Evolutionary conservation across 2,797 vertebrate genomes (phyloP), one percentile per base, ranked within the genome.

Genomic region (Gymnothorax javanicus): DNA sequence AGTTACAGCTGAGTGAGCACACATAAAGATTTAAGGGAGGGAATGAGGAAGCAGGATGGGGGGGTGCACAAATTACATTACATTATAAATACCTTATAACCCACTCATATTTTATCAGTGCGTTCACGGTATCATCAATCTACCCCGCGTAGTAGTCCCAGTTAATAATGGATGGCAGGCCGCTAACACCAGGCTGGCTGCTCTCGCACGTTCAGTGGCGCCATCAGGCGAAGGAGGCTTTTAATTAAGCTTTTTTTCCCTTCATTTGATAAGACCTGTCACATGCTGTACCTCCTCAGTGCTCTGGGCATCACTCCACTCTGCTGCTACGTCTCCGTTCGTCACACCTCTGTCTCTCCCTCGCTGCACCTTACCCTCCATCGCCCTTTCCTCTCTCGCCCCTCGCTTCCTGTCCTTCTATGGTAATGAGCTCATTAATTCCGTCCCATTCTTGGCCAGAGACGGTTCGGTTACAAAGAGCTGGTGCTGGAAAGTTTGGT

Each of bases 11-110:
- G 75, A 79, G 50, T 79, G 75, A 54, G 43, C 82, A 59, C 82
- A 27, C 56, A 59, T 57, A 54, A 82, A 82, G 54, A 58, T 58
- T 82, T 82, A 59, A 83, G 33, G 27, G 57, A 1, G 54, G 60
- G 60, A 62, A 20, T 62, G 60, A 17, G 60, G 13, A 62, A n/a
- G 20, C 25, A 7, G 56, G 58, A 9, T 4, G 25, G 13, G 25
- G 25, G 23, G 82, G 12, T 60, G 82, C 27, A 15, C 82, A 83
- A 83, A 83, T 83, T 60, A 83, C 82, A 59, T 83, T 83, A 27
- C 82, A 83, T 83, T 83, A 83, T 83, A 59, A 83, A 83, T 33
- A 83, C 82, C 82, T 83, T 83, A 59, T 83, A 43, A 83, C 27
- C 13, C 13, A 9, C 82, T 59, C 57, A 33, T 83, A 60, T 43